Evolutionary conservation across 1,140 invertebrate genomes (phyloP).

Genomic region (Protaetia brevitarsis): DNA sequence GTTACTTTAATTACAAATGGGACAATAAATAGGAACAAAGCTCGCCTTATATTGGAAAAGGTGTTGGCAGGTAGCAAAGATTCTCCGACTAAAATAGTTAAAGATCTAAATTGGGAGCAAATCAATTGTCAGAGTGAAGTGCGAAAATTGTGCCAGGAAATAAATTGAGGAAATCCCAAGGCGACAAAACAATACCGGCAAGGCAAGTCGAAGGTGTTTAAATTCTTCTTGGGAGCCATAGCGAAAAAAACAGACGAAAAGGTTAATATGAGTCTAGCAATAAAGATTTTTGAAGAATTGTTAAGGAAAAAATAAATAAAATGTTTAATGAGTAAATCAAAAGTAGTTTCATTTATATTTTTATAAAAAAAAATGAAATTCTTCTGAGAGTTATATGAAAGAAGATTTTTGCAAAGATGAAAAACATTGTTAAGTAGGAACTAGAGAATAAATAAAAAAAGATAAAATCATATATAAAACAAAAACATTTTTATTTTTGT

Average conservation of each 20-base stretch:
- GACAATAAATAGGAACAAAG: conserved; percentile 60
- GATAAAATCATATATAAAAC: background rate
- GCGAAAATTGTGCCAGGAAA: conserved; percentile 57
- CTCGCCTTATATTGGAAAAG: conserved; percentile 54
- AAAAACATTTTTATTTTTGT: background rate
- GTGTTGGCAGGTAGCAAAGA: conserved; percentile 51
- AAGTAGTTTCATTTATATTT: no score
- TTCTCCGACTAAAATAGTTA: conserved; percentile 56
- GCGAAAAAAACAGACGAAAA: conserved; percentile 57
- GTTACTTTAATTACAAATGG: conserved; percentile 57
- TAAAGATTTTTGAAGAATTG: conserved; percentile 59
- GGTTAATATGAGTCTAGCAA: conserved; percentile 63
- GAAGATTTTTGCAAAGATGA: no score
- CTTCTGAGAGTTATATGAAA: no score
- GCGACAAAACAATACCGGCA: conserved; percentile 62
- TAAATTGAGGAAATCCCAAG: conserved; percentile 65
- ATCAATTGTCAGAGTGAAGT: conserved; percentile 62
- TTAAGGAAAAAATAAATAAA: conserved; percentile 57
- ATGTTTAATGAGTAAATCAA: no score
- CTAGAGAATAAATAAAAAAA: no score
- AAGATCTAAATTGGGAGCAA: conserved; percentile 60
- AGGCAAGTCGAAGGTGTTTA: conserved; percentile 69
- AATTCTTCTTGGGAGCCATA: conserved; percentile 60
- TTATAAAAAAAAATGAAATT: no score
- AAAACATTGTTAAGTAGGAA: no score